phyloP scores from a whole-genome alignment of 23 tunicate species.

The Halocynthia aurantium region DNA sequence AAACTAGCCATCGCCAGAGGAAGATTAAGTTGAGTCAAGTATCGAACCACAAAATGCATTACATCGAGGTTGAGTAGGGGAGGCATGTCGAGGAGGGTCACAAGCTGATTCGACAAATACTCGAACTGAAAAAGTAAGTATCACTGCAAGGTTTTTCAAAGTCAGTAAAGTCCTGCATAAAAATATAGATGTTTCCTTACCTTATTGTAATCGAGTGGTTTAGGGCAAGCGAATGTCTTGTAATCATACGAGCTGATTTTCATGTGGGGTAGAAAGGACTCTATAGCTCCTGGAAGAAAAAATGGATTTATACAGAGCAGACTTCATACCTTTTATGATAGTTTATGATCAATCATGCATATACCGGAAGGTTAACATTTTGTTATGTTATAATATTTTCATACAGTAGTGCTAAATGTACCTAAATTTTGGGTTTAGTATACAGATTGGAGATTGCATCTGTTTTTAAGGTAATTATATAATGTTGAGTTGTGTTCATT shows the following conservation, averaged over 20 bases:
- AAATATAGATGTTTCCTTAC: slow-evolving; percentile 6
- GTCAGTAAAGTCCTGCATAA: neutral
- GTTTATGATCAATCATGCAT: neutral
- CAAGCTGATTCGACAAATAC: neutral
- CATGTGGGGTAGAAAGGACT: neutral
- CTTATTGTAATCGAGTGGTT: neutral
- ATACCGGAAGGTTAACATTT: neutral
- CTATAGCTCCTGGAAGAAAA: neutral
- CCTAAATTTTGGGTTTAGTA: no score
- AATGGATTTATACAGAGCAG: neutral
- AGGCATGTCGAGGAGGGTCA: slow-evolving; percentile 19
- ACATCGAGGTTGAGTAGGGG: slow-evolving; percentile 33
- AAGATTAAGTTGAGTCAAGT: slow-evolving; percentile 33
- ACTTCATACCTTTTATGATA: neutral
- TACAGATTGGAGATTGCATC: no score
- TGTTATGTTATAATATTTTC: no score
- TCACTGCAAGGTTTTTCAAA: neutral
- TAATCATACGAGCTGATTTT: neutral
- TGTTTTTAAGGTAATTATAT: no score
- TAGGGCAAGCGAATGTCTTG: neutral
- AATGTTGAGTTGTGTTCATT: no score
- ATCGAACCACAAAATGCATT: slow-evolving; percentile 22
- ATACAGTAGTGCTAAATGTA: no score
- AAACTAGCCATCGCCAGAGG: slow-evolving; percentile 23
- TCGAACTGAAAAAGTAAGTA: slow-evolving; percentile 10